Percentiles rank a stretch among this genome's conserved stretches.
phyloP scores from a whole-genome alignment of 2,113 vertebrate species.

The Phrynocephalus versicolor region DNA sequence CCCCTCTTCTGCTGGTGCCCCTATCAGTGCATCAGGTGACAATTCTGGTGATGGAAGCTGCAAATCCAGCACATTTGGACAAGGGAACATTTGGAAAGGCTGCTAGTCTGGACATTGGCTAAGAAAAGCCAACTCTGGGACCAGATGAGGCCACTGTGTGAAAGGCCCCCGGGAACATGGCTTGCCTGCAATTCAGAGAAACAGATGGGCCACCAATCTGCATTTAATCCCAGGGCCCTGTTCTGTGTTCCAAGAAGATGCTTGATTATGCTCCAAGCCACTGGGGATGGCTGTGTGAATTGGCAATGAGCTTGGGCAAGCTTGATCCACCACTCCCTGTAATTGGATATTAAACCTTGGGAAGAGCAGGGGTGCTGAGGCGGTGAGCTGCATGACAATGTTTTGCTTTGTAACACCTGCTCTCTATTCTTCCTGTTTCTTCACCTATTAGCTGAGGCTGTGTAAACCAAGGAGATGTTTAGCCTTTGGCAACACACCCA shows the following conservation, averaged over 20 bases:
- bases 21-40: too few species aligned
- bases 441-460: background rate
- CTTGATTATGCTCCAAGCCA: background rate
- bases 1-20: too few species aligned
- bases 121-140: background rate
- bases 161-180: too few species aligned
- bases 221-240: background rate
- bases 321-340: background rate
- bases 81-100: background rate
- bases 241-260: background rate
- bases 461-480: background rate
- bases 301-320: background rate
- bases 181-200: background rate
- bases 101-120: too few species aligned
- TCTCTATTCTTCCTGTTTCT: background rate
- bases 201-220: constrained; percentile 8
- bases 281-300: background rate
- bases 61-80: background rate
- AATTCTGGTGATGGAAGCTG: too few species aligned
- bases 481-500: background rate
- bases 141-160: background rate
- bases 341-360: constrained; percentile 7
- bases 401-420: constrained; percentile 16
- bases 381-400: constrained; percentile 17
- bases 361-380: background rate